A percentile compares a stretch with the other conserved stretches of the same genome.
Evolutionary conservation across 2,888 invertebrate species (phyloP).

Genomic region (Lucinisca nassula): DNA sequence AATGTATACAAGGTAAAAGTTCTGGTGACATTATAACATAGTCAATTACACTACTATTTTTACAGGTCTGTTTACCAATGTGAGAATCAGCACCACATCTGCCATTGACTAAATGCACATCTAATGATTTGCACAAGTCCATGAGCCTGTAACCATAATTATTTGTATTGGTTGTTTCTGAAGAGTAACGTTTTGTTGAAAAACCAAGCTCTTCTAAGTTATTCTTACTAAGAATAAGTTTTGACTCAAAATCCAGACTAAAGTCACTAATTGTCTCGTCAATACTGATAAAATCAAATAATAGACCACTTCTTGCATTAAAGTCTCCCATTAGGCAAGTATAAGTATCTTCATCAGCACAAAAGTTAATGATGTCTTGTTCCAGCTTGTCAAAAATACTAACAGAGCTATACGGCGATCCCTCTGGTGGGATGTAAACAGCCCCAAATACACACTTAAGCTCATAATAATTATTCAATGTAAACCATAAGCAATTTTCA

Average conservation of each 20-base stretch:
- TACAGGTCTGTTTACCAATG: neutral
- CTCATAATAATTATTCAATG: neutral
- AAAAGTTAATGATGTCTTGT: neutral
- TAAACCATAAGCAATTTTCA: conserved; percentile 12
- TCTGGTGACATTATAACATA: conserved; percentile 5
- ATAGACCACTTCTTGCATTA: neutral
- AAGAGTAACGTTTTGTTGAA: neutral
- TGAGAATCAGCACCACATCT: neutral
- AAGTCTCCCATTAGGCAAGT: conserved; percentile 2
- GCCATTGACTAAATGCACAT: neutral
- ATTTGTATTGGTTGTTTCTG: neutral
- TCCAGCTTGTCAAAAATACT: conserved; percentile 8
- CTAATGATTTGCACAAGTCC: neutral
- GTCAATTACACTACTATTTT: conserved; percentile 7
- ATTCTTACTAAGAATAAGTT: conserved; percentile 3
- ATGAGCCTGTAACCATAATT: conserved; percentile 2
- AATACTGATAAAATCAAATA: conserved; percentile 1
- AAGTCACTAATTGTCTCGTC: neutral
- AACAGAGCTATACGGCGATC: conserved; percentile 3
- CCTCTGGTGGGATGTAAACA: conserved; percentile 7
- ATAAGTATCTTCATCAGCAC: neutral
- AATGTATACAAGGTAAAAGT: conserved; percentile 5
- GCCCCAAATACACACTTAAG: conserved; percentile 8
- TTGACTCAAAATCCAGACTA: neutral
- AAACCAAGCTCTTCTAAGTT: neutral